These are phyloP conservation scores for Paguma larvata DNA, from an alignment of 2,797 vertebrate genomes.

Conservation along the genomic window DNA sequence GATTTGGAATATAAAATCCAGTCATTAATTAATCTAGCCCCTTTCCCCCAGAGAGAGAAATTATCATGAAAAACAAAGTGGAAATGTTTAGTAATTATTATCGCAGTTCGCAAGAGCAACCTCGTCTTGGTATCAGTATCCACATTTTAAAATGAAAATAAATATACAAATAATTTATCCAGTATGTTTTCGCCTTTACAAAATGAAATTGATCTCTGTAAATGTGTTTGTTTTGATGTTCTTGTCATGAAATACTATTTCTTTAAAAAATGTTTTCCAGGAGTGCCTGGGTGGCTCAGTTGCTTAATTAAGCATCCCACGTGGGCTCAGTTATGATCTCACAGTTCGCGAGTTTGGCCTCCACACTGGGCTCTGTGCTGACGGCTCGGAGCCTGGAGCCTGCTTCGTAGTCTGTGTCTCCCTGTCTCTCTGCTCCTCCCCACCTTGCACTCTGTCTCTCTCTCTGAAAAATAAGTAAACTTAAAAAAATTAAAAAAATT, in stretches of 20 bases:
- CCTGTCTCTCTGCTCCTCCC: too few species aligned
- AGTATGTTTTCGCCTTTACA: slow-evolving; percentile 2
- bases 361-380: too few species aligned
- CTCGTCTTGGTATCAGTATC: background rate
- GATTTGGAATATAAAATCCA: slow-evolving; percentile 1
- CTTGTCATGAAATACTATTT: background rate
- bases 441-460: too few species aligned
- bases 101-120: background rate
- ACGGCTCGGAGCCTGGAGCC: too few species aligned
- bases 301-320: too few species aligned
- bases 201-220: slow-evolving; percentile 31
- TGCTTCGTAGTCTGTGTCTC: too few species aligned
- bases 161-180: background rate
- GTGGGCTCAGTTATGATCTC: too few species aligned
- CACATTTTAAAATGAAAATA: background rate
- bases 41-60: background rate
- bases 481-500: background rate
- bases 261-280: background rate
- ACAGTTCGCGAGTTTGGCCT: too few species aligned
- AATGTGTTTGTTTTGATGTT: background rate
- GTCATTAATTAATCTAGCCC: background rate
- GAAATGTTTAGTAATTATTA: background rate
- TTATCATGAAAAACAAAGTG: background rate
- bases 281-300: too few species aligned
- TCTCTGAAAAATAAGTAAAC: too few species aligned